phyloP scores from a whole-genome alignment of 2,888 invertebrate species.

The Eurois occulta region DNA sequence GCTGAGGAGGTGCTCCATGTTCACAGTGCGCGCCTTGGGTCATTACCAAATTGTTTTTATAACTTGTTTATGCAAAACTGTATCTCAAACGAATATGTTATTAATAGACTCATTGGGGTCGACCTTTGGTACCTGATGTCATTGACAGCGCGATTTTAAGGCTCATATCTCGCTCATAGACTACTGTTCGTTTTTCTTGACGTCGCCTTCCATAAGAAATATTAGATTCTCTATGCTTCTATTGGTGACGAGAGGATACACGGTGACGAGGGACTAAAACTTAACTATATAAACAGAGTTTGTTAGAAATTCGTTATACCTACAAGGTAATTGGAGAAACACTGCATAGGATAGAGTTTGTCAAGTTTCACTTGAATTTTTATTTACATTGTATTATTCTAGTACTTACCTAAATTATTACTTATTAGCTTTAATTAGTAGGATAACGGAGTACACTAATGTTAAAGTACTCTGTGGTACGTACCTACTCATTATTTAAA shows the following conservation, averaged over 20 bases:
- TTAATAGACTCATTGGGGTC: constrained; percentile 15
- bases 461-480: too few relatives aligned
- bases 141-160: constrained; percentile 5
- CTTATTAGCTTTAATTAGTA: not conserved
- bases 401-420: not conserved
- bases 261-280: not conserved
- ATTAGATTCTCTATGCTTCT: not conserved
- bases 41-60: not conserved
- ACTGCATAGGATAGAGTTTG: not conserved
- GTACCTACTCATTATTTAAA: not conserved
- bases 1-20: too few relatives aligned
- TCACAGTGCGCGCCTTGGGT: too few relatives aligned
- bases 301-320: not conserved
- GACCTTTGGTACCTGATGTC: constrained; percentile 45
- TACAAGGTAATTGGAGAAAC: not conserved
- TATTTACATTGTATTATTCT: not conserved
- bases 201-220: not conserved
- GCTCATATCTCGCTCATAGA: constrained; percentile 1
- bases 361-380: not conserved
- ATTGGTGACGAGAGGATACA: not conserved
- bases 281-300: not conserved
- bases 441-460: not conserved
- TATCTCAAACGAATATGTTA: not conserved
- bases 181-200: not conserved
- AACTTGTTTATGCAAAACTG: constrained; percentile 6